A percentile compares a stretch with the other conserved stretches of the same genome.
Evolutionary conservation across 1,140 invertebrate genomes (phyloP).

Genomic region (Lethrus apterus): DNA sequence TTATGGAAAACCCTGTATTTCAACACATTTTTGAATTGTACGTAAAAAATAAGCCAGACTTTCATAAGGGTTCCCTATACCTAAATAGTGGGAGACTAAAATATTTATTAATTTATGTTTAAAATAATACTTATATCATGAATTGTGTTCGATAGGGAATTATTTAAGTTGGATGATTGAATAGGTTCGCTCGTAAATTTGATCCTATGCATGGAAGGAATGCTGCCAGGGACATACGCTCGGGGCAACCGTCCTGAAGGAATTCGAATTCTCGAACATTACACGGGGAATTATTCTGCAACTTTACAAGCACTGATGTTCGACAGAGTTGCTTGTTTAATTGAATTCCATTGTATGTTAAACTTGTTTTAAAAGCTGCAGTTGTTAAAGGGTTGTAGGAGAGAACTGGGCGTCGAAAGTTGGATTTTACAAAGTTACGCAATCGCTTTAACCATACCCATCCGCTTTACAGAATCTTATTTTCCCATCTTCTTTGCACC

Average conservation of each 20-base stretch:
- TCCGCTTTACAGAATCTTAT: neutral
- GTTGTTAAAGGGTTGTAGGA: neutral
- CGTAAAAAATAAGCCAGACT: too few relatives aligned
- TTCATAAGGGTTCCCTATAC: too few relatives aligned
- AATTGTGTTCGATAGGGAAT: too few relatives aligned
- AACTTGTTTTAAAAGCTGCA: conserved; percentile 22
- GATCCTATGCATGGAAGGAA: conserved; percentile 5
- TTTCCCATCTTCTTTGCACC: too few relatives aligned
- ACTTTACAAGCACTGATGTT: conserved; percentile 30
- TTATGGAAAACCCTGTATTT: too few relatives aligned
- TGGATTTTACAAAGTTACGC: neutral
- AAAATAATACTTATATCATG: too few relatives aligned
- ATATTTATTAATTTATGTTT: too few relatives aligned
- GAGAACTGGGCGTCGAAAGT: neutral
- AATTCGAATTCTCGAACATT: conserved; percentile 20
- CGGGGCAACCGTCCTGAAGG: conserved; percentile 16
- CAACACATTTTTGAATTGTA: too few relatives aligned
- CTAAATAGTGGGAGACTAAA: too few relatives aligned
- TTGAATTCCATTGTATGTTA: conserved; percentile 35
- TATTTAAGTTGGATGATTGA: too few relatives aligned
- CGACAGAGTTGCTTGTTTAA: conserved; percentile 32
- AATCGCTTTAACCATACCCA: neutral
- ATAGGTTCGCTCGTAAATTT: too few relatives aligned
- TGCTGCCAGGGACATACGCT: conserved; percentile 16
- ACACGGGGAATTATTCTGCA: conserved; percentile 29